Percentiles rank a stretch among this genome's conserved stretches.
These are phyloP conservation scores for Tupaia tana DNA, from an alignment of 2,113 vertebrate species.

Conservation along the genomic window DNA sequence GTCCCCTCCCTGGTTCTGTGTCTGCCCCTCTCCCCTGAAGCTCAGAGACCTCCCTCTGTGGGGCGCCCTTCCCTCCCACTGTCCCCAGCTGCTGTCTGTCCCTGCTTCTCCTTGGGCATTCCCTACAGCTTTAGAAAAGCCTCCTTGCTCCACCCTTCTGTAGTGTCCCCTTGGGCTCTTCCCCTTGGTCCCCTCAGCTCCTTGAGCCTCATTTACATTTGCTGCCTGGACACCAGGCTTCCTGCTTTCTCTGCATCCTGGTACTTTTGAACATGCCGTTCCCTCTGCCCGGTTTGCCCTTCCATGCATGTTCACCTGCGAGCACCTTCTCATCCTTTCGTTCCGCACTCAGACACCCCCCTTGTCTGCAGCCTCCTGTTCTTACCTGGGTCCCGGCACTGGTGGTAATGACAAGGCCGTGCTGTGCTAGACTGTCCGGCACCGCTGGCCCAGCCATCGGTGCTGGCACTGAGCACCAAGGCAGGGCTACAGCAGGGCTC, in stretches of 20 bases:
- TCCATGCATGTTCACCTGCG: background rate
- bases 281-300: background rate
- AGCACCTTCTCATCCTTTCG: background rate
- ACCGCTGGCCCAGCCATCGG: background rate
- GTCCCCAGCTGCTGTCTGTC: background rate
- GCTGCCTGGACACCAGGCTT: background rate
- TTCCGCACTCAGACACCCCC: background rate
- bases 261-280: background rate
- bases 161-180: background rate
- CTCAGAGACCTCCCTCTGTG: background rate
- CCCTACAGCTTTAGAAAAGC: background rate
- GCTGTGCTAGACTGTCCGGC: background rate
- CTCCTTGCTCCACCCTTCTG: background rate
- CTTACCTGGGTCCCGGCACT: background rate
- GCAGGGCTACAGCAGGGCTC: background rate
- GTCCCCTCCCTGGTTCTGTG: background rate
- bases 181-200: background rate
- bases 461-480: background rate
- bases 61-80: background rate
- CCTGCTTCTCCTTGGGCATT: background rate
- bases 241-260: background rate
- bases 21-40: background rate
- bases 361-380: background rate
- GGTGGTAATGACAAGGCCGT: background rate
- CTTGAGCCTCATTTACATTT: background rate